A percentile compares a stretch with the other conserved stretches of the same genome.
Conservation (phyloP, 2,888 invertebrate species). For the Meliscaeva auricollis region DNA sequence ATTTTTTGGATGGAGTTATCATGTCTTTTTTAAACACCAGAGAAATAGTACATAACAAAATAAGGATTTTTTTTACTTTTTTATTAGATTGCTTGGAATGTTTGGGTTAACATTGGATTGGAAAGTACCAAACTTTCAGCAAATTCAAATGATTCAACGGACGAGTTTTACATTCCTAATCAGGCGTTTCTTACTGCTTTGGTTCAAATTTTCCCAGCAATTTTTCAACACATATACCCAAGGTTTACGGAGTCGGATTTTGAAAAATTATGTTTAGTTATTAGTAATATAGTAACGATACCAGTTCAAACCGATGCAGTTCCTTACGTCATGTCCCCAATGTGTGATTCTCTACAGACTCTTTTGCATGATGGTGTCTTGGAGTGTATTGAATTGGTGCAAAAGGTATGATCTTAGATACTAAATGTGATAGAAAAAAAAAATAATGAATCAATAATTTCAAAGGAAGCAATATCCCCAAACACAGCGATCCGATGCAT, state of each 20-base stretch:
- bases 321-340: conserved; percentile 91
- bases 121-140: conserved; percentile 88
- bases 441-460: conserved; percentile 5
- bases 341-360: conserved; percentile 91
- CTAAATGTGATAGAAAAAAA: not conserved
- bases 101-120: conserved; percentile 95
- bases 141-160: conserved; percentile 81
- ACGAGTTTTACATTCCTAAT: conserved; percentile 93
- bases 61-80: not conserved
- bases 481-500: conserved; percentile 86
- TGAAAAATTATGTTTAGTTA: conserved; percentile 90
- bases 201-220: conserved; percentile 97
- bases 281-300: conserved; percentile 91
- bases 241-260: conserved; percentile 88
- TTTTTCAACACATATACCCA: conserved; percentile 94
- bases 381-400: conserved; percentile 94
- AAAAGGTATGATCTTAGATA: conserved; percentile 86
- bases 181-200: conserved; percentile 97
- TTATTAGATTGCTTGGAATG: conserved; percentile 89
- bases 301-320: conserved; percentile 92
- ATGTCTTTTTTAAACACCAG: no score
- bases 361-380: conserved; percentile 93
- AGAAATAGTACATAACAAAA: no score
- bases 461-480: conserved; percentile 86
- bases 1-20: no score